Evolutionary conservation across 2,797 vertebrate species (phyloP).

Genomic region (Zalophus californianus): DNA sequence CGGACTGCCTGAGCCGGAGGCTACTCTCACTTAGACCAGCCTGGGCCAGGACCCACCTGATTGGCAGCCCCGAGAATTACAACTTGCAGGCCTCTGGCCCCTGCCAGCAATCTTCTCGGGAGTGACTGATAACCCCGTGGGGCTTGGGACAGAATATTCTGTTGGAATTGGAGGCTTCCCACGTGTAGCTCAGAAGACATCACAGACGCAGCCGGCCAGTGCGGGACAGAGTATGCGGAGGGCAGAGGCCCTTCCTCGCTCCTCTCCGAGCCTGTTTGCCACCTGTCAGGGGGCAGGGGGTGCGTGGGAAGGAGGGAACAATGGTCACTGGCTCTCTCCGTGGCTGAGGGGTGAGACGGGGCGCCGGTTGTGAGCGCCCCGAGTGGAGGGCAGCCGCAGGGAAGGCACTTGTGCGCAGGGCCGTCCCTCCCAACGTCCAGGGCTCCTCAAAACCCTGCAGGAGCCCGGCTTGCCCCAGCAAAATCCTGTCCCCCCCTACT

Average conservation of each 20-base stretch:
- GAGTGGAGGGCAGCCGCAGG: neutral
- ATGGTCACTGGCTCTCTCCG: rapidly evolving
- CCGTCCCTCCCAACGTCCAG: neutral
- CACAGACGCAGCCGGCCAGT: neutral
- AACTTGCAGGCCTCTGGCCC: neutral
- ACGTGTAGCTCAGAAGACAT: rapidly evolving
- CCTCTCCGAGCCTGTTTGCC: neutral
- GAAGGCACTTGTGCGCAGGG: neutral
- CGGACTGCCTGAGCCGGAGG: neutral
- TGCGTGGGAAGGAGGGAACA: rapidly evolving
- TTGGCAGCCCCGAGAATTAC: rapidly evolving
- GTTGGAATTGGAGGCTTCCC: neutral
- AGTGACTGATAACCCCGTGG: neutral
- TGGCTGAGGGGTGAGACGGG: rapidly evolving
- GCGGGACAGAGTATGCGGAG: rapidly evolving
- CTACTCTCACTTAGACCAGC: neutral
- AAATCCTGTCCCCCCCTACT: neutral
- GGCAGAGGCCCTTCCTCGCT: neutral
- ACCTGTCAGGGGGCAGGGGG: neutral
- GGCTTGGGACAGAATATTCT: neutral
- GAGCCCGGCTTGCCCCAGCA: too few species aligned
- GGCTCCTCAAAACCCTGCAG: rapidly evolving
- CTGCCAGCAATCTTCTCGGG: neutral
- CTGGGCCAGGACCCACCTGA: too few species aligned
- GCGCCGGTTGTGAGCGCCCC: neutral